A percentile compares a stretch with the other conserved stretches of the same genome.
phyloP scores from a whole-genome alignment of 1,140 invertebrate species.

The Dufourea novaeangliae region DNA sequence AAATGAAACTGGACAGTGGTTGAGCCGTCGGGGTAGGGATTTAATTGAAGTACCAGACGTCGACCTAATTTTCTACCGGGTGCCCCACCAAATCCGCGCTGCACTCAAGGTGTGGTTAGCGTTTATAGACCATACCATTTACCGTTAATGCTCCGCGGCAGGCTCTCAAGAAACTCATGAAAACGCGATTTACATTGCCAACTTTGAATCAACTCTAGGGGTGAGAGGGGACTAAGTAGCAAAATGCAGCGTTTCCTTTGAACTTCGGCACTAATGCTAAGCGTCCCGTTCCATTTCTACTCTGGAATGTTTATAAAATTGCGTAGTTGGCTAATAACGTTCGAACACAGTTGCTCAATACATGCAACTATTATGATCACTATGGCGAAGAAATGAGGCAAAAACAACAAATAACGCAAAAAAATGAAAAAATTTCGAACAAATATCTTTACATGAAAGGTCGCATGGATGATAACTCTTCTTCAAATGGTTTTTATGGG shows the following conservation, averaged over 20 bases:
- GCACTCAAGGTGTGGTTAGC: conserved; percentile 49
- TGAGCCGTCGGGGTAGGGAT: conserved; percentile 62
- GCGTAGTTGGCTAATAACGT: background rate
- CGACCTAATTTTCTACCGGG: conserved; percentile 66
- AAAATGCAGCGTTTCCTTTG: background rate
- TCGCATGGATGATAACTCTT: too few relatives aligned
- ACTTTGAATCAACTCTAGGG: conserved; percentile 37
- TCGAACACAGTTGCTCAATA: too few relatives aligned
- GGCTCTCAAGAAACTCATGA: conserved; percentile 49
- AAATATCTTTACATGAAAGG: too few relatives aligned
- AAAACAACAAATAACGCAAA: too few relatives aligned
- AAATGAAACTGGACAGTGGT: conserved; percentile 71
- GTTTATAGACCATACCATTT: conserved; percentile 53
- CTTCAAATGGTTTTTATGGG: too few relatives aligned
- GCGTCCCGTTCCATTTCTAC: background rate
- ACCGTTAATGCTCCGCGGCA: conserved; percentile 44
- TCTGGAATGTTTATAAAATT: background rate
- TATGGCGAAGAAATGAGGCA: too few relatives aligned
- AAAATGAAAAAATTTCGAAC: too few relatives aligned
- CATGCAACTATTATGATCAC: too few relatives aligned
- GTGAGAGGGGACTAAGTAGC: background rate
- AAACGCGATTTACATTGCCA: conserved; percentile 47
- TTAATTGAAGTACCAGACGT: conserved; percentile 70
- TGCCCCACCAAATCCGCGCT: conserved; percentile 50
- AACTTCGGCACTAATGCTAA: background rate